Base-by-base conservation (phyloP, 2,113 vertebrate species). In the Pipra filicauda region DNA sequence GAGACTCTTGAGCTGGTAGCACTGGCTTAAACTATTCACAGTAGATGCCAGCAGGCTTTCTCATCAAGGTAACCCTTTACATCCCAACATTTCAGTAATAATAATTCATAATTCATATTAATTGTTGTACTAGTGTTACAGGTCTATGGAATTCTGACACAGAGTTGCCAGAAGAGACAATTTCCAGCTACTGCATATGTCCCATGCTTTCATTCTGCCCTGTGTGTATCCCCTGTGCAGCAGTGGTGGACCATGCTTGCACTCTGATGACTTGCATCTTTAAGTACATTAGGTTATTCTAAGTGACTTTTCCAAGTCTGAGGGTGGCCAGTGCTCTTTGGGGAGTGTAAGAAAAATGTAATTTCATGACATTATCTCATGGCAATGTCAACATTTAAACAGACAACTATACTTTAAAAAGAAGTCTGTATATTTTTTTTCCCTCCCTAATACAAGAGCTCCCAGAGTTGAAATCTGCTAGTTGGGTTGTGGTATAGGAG, bases 371-470 rank as follows among this genome's bases (percentile, higher is more conserved):
- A 92, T 80, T 96, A 96, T 94, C 95, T 94, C 86, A 66, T 70
- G 70, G 80, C 54, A 89, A 82, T 87, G 95, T 94, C 93, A 95
- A 93, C 92, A 82, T 97, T 96, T 92, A 92, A 95, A 73, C 77
- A 88, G 89, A 87, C 80, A 85, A 69, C 48, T 81, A 22, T 73
- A 55, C 91, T 87, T 96, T 78, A 65, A 73, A 89, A 89, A 91
- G 89, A 88, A 82, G 44, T 91, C 87, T 91, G 89, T 96, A 62
- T 70, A 28, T 84, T 55, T 86, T 57, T 90, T 78, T 88, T 84
- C 58, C 28, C 69, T 88, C 77, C 83, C 65, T 31, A 27, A 33
- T 43, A 46, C n/a, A 81, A 69, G 87, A 84, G 58, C 55, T 80
- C 43, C 81, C 51, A 46, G 24, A 39, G 33, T 73, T 81, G 67